phyloP scores from a whole-genome alignment of 1,140 invertebrate species.

The Drosophila nannoptera region DNA sequence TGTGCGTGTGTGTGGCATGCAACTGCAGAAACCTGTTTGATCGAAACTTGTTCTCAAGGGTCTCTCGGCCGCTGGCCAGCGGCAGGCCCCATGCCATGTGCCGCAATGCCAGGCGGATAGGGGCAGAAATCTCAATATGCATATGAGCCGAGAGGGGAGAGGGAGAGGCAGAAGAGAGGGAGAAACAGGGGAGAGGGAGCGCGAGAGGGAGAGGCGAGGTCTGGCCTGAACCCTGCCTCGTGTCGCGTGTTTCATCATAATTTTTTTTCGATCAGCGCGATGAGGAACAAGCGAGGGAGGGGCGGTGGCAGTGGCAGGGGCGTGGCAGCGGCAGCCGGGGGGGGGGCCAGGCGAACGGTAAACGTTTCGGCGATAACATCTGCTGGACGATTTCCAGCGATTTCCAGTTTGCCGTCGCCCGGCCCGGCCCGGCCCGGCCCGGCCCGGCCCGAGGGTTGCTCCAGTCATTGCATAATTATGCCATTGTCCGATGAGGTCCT shows the following conservation, averaged over 20 bases:
- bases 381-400: slow-evolving; percentile 55
- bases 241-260: slow-evolving; percentile 74
- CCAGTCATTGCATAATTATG: slow-evolving; percentile 68
- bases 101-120: slow-evolving; percentile 19
- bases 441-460: slow-evolving; percentile 50
- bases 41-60: slow-evolving; percentile 64
- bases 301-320: no score
- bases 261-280: slow-evolving; percentile 10
- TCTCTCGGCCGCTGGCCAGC: slow-evolving; percentile 53
- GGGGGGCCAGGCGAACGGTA: slow-evolving; percentile 52
- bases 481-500: slow-evolving; percentile 65
- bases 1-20: slow-evolving; percentile 25
- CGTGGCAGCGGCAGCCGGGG: no score
- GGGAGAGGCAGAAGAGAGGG: not conserved
- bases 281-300: no score
- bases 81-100: slow-evolving; percentile 32
- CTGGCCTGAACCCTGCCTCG: slow-evolving; percentile 5
- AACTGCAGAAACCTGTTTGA: slow-evolving; percentile 59
- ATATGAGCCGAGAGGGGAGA: slow-evolving; percentile 3
- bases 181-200: not conserved
- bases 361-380: slow-evolving; percentile 75
- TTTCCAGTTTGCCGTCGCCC: slow-evolving; percentile 17
- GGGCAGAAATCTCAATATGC: slow-evolving; percentile 45
- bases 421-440: slow-evolving; percentile 3
- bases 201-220: not conserved